These are phyloP conservation scores for Dorcus hopei DNA, from an alignment of 2,888 invertebrate species.

Conservation along the genomic window DNA sequence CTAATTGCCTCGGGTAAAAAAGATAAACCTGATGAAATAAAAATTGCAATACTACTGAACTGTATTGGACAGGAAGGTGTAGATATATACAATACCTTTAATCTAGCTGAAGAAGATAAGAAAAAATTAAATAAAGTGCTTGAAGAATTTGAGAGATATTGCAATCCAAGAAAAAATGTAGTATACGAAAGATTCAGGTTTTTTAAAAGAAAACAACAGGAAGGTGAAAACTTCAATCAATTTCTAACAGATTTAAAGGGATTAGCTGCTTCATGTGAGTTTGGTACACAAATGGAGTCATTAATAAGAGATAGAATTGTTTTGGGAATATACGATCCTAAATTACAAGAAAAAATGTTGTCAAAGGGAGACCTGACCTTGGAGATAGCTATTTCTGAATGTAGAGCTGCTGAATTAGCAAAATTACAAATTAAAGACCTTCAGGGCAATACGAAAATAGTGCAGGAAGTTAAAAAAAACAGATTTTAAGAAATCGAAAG, in stretches of 20 bases:
- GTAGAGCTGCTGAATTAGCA: slow-evolving; percentile 1
- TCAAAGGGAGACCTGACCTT: slow-evolving; percentile 35
- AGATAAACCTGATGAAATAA: no score
- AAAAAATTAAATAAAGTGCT: slow-evolving; percentile 12
- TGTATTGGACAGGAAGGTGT: no score
- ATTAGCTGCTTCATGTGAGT: slow-evolving; percentile 18
- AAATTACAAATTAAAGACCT: neutral
- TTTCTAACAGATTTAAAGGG: slow-evolving; percentile 27
- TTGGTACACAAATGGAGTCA: no score
- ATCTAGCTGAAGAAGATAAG: slow-evolving; percentile 12
- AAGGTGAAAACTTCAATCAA: slow-evolving; percentile 27
- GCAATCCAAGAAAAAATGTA: slow-evolving; percentile 40
- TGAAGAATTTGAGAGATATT: slow-evolving; percentile 15
- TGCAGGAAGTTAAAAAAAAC: neutral
- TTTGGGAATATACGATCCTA: slow-evolving; percentile 21
- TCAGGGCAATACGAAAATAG: neutral
- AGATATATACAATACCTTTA: slow-evolving; percentile 15
- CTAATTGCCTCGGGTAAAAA: no score
- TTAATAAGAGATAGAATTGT: slow-evolving; percentile 17
- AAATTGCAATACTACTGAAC: no score
- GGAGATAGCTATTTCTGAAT: neutral
- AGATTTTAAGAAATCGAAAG: neutral
- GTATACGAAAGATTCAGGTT: slow-evolving; percentile 23
- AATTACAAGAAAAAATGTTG: slow-evolving; percentile 23
- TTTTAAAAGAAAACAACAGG: slow-evolving; percentile 23